phyloP scores from a whole-genome alignment of 1,140 invertebrate genomes.

The Drosophila pectinifera region DNA sequence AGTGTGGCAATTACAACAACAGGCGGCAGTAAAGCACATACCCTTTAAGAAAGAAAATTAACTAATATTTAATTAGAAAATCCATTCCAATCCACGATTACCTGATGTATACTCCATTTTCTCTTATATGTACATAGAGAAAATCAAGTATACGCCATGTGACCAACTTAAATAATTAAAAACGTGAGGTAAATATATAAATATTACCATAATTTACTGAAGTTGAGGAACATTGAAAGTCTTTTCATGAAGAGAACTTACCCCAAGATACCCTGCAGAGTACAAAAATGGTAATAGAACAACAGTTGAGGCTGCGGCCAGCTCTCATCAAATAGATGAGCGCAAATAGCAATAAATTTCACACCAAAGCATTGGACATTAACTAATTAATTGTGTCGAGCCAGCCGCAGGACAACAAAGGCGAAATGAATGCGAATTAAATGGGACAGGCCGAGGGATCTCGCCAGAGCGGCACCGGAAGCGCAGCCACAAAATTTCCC shows the following conservation, averaged over 20 bases:
- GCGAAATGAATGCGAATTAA: conserved; percentile 31
- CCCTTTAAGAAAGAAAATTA: background rate
- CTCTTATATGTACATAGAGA: no score
- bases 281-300: conserved; percentile 7
- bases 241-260: background rate
- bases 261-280: background rate
- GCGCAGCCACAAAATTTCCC: conserved; percentile 15
- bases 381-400: conserved; percentile 82
- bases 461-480: background rate
- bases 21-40: conserved; percentile 10
- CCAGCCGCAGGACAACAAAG: conserved; percentile 63
- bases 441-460: conserved; percentile 12
- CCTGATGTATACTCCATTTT: background rate
- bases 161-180: background rate
- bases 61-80: no score
- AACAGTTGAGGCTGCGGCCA: conserved; percentile 18
- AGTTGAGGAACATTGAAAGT: no score
- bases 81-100: no score
- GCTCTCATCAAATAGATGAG: conserved; percentile 65
- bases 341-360: conserved; percentile 78
- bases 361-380: conserved; percentile 74
- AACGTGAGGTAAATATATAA: background rate
- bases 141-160: background rate
- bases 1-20: conserved; percentile 72
- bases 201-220: no score